Percentiles rank a stretch among this genome's conserved stretches.
These are phyloP conservation scores for Clarias batrachus DNA, from an alignment of 2,113 vertebrate genomes.

Conservation along the genomic window DNA sequence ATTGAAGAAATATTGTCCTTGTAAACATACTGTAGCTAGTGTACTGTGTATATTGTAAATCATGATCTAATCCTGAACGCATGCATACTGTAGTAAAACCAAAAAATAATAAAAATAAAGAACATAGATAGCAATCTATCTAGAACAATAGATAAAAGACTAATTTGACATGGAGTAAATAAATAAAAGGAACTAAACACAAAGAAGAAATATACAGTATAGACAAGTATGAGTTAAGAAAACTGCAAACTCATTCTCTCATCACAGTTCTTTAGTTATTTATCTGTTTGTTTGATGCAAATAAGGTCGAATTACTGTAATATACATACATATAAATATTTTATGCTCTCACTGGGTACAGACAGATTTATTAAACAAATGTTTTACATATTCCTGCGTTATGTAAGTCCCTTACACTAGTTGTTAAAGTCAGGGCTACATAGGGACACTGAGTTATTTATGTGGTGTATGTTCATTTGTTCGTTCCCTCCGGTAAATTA, in stretches of 20 bases:
- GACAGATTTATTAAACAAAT: not conserved
- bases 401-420: not conserved
- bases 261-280: not conserved
- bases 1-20: too few species aligned
- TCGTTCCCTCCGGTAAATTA: conserved; percentile 28
- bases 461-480: not conserved
- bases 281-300: not conserved
- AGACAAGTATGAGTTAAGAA: not conserved
- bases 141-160: not conserved
- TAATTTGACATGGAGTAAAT: too few species aligned
- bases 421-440: not conserved
- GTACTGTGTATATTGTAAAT: not conserved
- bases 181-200: too few species aligned
- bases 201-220: not conserved
- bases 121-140: too few species aligned
- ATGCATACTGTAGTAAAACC: not conserved
- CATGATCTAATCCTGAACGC: not conserved
- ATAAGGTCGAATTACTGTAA: not conserved
- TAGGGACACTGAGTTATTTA: not conserved
- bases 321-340: not conserved
- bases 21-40: too few species aligned
- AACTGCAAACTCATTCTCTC: not conserved
- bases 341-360: not conserved
- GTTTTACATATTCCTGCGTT: not conserved
- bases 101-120: not conserved